Evolutionary conservation across 2,888 invertebrate genomes (phyloP).

Genomic region (Euspilapteryx auroguttella): DNA sequence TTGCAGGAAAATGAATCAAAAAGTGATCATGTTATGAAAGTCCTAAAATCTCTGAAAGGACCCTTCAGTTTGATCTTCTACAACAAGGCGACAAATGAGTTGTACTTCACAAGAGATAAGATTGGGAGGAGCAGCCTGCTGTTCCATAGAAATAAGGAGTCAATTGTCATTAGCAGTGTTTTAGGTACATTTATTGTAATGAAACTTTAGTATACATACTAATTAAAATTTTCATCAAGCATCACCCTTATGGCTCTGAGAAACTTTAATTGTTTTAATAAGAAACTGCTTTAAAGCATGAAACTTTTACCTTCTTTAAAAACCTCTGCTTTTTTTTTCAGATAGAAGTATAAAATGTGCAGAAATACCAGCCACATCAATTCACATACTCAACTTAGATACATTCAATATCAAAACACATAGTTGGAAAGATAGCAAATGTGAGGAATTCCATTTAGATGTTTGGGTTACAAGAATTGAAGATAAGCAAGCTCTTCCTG

Average conservation of each 20-base stretch:
- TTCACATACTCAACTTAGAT: constrained; percentile 53
- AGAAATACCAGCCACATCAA: constrained; percentile 67
- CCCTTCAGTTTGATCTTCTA: constrained; percentile 85
- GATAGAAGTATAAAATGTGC: constrained; percentile 43
- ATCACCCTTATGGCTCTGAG: too few relatives aligned
- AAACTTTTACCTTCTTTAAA: too few relatives aligned
- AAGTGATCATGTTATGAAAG: too few relatives aligned
- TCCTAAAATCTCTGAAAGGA: constrained; percentile 50
- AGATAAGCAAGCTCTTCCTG: constrained; percentile 26
- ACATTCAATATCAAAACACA: constrained; percentile 20
- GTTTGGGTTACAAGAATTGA: constrained; percentile 25
- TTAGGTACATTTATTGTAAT: too few relatives aligned
- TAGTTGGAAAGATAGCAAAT: constrained; percentile 21
- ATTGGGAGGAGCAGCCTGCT: constrained; percentile 86
- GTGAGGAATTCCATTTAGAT: constrained; percentile 16
- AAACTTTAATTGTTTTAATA: too few relatives aligned
- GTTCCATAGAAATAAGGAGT: constrained; percentile 42
- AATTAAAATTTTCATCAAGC: too few relatives aligned
- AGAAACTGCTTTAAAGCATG: too few relatives aligned
- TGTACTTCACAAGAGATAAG: constrained; percentile 85
- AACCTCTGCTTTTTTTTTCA: constrained; percentile 20
- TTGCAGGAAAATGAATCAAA: too few relatives aligned
- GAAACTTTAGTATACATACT: too few relatives aligned
- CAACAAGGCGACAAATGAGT: constrained; percentile 47
- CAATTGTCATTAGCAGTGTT: constrained; percentile 54